These are phyloP conservation scores for Phenganax subtilis DNA, from an alignment of 92 coral and sea anemone species.

Conservation along the genomic window DNA sequence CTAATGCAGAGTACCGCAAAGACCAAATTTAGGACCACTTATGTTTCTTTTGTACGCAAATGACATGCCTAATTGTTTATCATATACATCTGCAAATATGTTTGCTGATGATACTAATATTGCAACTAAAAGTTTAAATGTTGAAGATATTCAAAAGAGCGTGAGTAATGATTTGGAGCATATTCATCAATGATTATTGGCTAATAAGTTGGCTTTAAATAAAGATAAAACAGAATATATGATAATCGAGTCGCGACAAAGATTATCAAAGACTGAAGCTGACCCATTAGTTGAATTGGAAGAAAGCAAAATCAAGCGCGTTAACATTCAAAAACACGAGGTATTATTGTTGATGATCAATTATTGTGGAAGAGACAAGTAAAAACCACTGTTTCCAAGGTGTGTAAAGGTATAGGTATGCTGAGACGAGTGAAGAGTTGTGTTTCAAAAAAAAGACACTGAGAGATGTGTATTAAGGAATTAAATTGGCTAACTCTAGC, in stretches of 20 bases:
- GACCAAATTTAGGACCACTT: no score
- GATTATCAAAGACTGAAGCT: slow-evolving; percentile 15
- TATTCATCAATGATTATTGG: not conserved
- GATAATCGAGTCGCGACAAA: slow-evolving; percentile 24
- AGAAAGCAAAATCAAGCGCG: slow-evolving; percentile 2
- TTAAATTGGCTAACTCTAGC: slow-evolving; percentile 12
- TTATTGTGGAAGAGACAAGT: not conserved
- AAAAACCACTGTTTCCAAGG: slow-evolving; percentile 3
- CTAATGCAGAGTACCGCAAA: no score
- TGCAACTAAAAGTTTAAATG: no score
- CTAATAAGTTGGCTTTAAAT: slow-evolving; percentile 14
- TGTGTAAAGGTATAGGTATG: slow-evolving; percentile 10
- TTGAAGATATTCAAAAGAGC: no score
- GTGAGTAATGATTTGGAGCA: no score
- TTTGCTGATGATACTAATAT: no score
- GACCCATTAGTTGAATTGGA: not conserved
- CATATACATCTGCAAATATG: no score
- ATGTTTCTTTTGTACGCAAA: no score
- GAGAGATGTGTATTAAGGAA: not conserved
- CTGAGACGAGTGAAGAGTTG: not conserved
- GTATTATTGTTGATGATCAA: slow-evolving; percentile 17
- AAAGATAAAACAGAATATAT: slow-evolving; percentile 22
- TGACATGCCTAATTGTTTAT: no score
- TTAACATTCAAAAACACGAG: slow-evolving; percentile 13
- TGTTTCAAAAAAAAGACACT: not conserved